Conservation (phyloP, 2,113 vertebrate species). For the Oophaga pumilio region DNA sequence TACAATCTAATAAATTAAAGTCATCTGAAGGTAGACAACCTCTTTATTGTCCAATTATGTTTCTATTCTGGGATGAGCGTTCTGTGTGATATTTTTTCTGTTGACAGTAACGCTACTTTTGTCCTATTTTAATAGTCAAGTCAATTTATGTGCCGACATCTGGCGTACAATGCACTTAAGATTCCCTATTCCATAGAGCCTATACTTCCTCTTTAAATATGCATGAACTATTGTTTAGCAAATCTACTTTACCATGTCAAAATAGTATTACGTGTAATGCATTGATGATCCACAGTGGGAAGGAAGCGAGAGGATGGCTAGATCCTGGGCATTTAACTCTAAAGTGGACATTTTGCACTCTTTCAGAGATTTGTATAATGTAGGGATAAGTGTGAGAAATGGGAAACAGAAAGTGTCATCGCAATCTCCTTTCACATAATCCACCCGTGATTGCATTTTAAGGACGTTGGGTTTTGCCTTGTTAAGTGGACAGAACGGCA, state of each 20-base stretch:
- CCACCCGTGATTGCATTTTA: conserved; percentile 38
- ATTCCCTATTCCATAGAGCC: conserved; percentile 64
- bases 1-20: conserved; percentile 17
- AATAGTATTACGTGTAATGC: conserved; percentile 70
- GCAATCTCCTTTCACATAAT: conserved; percentile 13
- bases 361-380: conserved; percentile 37
- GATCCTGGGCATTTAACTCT: neutral
- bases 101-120: conserved; percentile 13
- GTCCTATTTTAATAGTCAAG: conserved; percentile 38
- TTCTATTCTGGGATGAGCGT: conserved; percentile 10
- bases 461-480: conserved; percentile 34
- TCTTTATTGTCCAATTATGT: conserved; percentile 25
- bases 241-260: conserved; percentile 74
- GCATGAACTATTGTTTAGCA: conserved; percentile 73
- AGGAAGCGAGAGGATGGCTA: neutral
- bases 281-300: conserved; percentile 60
- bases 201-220: conserved; percentile 81
- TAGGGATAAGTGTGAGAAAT: conserved; percentile 47
- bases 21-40: conserved; percentile 15
- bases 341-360: neutral
- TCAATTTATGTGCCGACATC: conserved; percentile 73
- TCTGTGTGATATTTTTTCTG: neutral
- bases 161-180: conserved; percentile 73
- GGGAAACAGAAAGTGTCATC: conserved; percentile 29
- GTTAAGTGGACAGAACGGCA: conserved; percentile 15